A percentile compares a stretch with the other conserved stretches of the same genome.
Evolutionary conservation across 1,140 invertebrate genomes (phyloP).

Genomic region (Lucilia cuprina): DNA sequence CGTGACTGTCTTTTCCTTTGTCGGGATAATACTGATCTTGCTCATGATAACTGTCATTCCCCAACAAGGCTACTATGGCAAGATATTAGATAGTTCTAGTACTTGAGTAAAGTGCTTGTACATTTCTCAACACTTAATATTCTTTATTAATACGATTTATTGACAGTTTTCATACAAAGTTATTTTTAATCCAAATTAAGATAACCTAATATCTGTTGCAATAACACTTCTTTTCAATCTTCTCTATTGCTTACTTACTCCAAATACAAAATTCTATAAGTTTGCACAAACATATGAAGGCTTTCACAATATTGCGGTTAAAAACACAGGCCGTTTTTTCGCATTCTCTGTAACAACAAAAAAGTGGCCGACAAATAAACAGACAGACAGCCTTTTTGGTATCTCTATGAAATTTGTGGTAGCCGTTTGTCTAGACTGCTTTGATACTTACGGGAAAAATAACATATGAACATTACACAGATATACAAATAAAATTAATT

Average conservation of each 20-base stretch:
- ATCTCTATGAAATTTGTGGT: constrained; percentile 9
- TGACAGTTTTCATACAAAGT: no score
- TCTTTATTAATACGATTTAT: no score
- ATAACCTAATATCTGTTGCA: not conserved
- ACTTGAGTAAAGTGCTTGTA: no score
- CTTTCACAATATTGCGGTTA: constrained; percentile 14
- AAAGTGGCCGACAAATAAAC: not conserved
- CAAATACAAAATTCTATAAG: not conserved
- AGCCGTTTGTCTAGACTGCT: constrained; percentile 2
- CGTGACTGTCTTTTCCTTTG: no score
- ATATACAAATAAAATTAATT: not conserved
- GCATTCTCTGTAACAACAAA: not conserved
- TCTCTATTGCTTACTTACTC: no score
- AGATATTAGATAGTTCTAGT: no score
- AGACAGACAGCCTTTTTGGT: not conserved
- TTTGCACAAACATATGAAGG: constrained; percentile 3
- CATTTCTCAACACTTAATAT: no score
- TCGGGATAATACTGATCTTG: no score
- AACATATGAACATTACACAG: not conserved
- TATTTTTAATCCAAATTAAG: no score
- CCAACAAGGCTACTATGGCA: no score
- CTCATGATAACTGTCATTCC: no score
- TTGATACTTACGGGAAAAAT: constrained; percentile 14
- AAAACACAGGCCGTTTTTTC: not conserved
- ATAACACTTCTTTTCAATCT: no score